Conservation (phyloP, 2,113 vertebrate genomes). For the Rattus rattus region DNA sequence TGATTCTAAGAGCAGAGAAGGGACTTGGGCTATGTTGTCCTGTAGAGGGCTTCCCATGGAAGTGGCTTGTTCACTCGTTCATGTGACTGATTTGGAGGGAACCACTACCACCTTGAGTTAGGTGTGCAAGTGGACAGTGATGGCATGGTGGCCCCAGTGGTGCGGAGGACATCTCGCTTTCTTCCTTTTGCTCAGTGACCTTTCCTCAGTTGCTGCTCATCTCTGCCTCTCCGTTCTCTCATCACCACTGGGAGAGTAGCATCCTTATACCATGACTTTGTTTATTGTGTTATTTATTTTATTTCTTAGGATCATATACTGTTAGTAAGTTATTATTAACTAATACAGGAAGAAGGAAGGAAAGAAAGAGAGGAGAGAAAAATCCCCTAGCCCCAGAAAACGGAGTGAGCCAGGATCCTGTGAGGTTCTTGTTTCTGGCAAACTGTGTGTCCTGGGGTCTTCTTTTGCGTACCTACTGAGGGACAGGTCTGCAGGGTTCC, state of each 20-base stretch:
- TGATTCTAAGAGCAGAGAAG: not conserved
- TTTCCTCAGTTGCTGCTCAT: not conserved
- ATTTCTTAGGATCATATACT: not conserved
- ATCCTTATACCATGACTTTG: not conserved
- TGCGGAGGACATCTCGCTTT: not conserved
- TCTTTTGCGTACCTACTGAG: not conserved
- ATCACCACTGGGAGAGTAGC: not conserved
- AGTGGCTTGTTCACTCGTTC: not conserved
- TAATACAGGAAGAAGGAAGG: not conserved
- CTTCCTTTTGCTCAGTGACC: not conserved
- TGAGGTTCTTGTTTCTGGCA: not conserved
- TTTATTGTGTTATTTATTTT: not conserved
- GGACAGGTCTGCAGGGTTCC: not conserved
- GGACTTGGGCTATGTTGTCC: not conserved
- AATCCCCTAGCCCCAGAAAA: not conserved
- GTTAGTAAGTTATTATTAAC: not conserved
- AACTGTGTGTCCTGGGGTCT: not conserved
- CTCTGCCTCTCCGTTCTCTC: not conserved
- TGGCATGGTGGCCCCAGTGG: rapidly evolving
- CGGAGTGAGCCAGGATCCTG: not conserved
- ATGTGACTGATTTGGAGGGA: not conserved
- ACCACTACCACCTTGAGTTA: not conserved
- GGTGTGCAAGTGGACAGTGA: not conserved
- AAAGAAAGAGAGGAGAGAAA: not conserved
- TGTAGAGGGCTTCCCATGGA: not conserved